Evolutionary conservation across 2,113 vertebrate species (phyloP).

Genomic region (Nerophis ophidion): DNA sequence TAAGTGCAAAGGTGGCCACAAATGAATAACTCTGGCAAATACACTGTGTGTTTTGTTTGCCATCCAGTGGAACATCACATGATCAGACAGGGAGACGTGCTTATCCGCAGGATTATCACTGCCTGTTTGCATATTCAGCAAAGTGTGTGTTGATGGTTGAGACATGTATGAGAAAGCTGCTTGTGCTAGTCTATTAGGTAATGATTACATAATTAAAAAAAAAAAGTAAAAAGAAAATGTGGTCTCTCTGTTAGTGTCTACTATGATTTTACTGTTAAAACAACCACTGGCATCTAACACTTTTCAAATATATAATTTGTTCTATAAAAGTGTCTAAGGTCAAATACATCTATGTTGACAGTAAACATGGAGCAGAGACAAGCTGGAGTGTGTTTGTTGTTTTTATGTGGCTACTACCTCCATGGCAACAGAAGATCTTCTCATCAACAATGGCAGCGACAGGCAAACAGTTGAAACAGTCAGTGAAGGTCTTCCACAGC

Average conservation of each 20-base stretch:
- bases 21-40: not conserved
- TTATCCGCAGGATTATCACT: slow-evolving; percentile 23
- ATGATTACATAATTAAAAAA: slow-evolving; percentile 6
- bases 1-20: not conserved
- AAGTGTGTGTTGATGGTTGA: not conserved
- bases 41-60: not conserved
- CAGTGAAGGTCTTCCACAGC: slow-evolving; percentile 96
- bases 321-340: slow-evolving; percentile 1
- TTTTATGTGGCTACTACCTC: slow-evolving; percentile 81
- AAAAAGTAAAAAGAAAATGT: too few species aligned
- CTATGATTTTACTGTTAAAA: too few species aligned
- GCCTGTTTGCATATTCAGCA: slow-evolving; percentile 32
- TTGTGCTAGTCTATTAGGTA: slow-evolving; percentile 1
- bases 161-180: slow-evolving; percentile 5
- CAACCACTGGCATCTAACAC: too few species aligned
- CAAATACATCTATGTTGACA: slow-evolving; percentile 37
- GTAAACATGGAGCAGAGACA: slow-evolving; percentile 27
- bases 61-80: slow-evolving; percentile 7
- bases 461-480: slow-evolving; percentile 97
- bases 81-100: slow-evolving; percentile 8
- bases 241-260: too few species aligned
- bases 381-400: slow-evolving; percentile 3
- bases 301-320: too few species aligned
- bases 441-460: slow-evolving; percentile 95
- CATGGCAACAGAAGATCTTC: slow-evolving; percentile 98